These are phyloP conservation scores for Lepeophtheirus nordmannii DNA, from an alignment of 2,888 invertebrate genomes.

Conservation along the genomic window DNA sequence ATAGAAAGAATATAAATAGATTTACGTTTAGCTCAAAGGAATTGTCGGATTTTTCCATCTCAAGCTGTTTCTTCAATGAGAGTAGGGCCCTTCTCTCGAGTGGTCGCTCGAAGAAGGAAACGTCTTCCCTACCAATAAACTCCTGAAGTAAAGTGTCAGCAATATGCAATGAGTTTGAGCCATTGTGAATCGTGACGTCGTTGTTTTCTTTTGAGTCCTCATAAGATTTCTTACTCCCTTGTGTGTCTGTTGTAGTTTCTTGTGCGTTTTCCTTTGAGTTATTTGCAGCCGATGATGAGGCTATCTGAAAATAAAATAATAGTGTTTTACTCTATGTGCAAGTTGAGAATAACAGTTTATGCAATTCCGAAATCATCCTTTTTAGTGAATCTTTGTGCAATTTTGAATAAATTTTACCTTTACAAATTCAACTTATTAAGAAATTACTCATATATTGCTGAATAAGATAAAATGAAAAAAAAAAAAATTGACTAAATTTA, in stretches of 20 bases:
- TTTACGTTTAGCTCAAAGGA: neutral
- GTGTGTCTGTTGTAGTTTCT: neutral
- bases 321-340: too few relatives aligned
- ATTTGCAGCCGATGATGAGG: neutral
- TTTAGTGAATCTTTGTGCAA: too few relatives aligned
- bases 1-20: too few relatives aligned
- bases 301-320: neutral
- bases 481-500: too few relatives aligned
- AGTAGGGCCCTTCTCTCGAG: slow-evolving; percentile 2
- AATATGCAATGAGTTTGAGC: neutral
- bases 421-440: too few relatives aligned
- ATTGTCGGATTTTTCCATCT: neutral
- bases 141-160: neutral
- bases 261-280: neutral
- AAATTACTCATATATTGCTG: too few relatives aligned
- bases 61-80: neutral
- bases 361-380: too few relatives aligned
- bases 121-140: neutral
- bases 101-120: neutral
- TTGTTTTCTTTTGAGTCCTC: neutral
- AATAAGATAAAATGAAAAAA: too few relatives aligned
- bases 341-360: too few relatives aligned
- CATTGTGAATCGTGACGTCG: neutral
- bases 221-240: neutral
- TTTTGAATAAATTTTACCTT: too few relatives aligned